Conservation (phyloP, 2,888 invertebrate species). For the Lasius platythorax region DNA sequence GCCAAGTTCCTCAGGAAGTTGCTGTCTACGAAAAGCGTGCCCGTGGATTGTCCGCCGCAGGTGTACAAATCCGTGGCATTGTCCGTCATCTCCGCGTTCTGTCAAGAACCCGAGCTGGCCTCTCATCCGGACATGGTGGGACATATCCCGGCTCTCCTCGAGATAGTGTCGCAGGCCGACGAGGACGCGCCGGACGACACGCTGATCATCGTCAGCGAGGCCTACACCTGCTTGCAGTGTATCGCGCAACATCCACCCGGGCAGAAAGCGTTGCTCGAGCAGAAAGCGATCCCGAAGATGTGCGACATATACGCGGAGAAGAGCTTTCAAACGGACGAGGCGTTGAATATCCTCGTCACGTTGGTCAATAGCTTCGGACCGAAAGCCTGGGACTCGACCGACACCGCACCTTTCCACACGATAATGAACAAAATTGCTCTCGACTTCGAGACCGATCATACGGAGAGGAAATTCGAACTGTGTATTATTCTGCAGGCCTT, state of each 20-base stretch:
- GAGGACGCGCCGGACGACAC: constrained; percentile 95
- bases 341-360: constrained; percentile 92
- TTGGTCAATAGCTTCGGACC: constrained; percentile 91
- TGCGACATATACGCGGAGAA: constrained; percentile 95
- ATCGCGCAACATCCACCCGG: constrained; percentile 93
- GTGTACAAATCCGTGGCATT: constrained; percentile 97
- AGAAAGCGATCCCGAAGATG: constrained; percentile 93
- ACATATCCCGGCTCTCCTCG: constrained; percentile 93
- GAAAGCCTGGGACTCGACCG: constrained; percentile 91
- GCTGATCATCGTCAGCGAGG: constrained; percentile 94
- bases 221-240: constrained; percentile 93
- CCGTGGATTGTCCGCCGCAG: constrained; percentile 95
- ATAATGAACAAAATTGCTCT: constrained; percentile 93
- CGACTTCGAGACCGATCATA: constrained; percentile 96
- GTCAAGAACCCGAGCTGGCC: constrained; percentile 92
- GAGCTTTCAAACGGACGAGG: constrained; percentile 96
- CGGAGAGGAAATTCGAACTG: constrained; percentile 95
- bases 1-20: constrained; percentile 94
- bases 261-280: constrained; percentile 92
- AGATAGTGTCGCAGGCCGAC: constrained; percentile 94
- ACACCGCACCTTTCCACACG: constrained; percentile 93
- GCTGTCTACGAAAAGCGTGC: constrained; percentile 91
- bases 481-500: constrained; percentile 93
- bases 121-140: constrained; percentile 94
- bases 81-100: constrained; percentile 95